These are phyloP conservation scores for Menidia beryllina DNA, from an alignment of 2,113 vertebrate species.

Conservation along the genomic window DNA sequence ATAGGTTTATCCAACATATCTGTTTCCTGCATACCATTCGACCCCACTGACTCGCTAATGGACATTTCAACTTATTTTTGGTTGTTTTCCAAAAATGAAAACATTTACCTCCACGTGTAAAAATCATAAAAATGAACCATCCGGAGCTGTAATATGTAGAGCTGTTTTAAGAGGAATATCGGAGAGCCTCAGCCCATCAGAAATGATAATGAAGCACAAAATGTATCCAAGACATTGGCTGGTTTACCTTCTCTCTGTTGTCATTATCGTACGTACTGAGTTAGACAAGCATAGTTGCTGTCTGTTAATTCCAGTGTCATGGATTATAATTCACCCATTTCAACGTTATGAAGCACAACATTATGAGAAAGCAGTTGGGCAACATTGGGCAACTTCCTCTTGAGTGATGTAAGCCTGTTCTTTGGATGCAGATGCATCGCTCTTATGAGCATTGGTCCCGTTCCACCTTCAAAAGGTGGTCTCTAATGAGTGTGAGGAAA, in stretches of 20 bases:
- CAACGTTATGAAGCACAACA: neutral
- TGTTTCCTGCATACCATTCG: too few relatives aligned
- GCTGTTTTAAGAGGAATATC: neutral
- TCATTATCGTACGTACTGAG: slow-evolving; percentile 5
- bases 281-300: neutral
- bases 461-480: neutral
- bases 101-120: neutral
- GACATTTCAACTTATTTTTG: too few relatives aligned
- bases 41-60: too few relatives aligned
- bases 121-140: neutral
- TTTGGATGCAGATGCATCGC: neutral
- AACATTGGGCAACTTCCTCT: neutral
- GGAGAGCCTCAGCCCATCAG: neutral
- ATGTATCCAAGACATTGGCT: neutral
- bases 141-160: neutral
- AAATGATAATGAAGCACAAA: neutral
- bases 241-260: slow-evolving; percentile 6
- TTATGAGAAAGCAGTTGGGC: neutral
- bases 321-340: neutral
- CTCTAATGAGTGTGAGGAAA: neutral
- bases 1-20: too few relatives aligned
- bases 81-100: neutral
- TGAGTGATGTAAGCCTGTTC: neutral
- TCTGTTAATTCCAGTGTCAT: neutral
- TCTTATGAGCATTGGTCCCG: neutral